Percentiles rank a stretch among this genome's conserved stretches.
These are phyloP conservation scores for Crax fasciolata DNA, from an alignment of 2,797 vertebrate genomes.

Conservation along the genomic window DNA sequence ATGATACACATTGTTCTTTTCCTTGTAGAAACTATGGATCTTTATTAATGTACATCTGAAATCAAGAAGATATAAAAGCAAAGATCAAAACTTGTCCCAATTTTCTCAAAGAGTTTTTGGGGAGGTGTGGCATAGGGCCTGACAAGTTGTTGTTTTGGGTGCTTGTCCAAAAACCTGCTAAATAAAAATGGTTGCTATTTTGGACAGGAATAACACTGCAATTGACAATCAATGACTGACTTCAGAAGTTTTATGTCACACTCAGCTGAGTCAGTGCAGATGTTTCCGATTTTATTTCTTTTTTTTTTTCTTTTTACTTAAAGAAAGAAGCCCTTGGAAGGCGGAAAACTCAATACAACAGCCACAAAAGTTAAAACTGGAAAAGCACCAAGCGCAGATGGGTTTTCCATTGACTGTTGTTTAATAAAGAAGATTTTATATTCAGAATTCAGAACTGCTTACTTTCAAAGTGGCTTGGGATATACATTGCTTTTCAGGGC, in stretches of 20 bases:
- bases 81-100: neutral
- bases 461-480: neutral
- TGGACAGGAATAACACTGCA: neutral
- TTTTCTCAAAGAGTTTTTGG: neutral
- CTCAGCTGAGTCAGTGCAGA: neutral
- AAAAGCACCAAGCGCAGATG: neutral
- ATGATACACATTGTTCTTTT: neutral
- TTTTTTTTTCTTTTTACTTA: neutral
- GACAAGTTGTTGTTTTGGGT: neutral
- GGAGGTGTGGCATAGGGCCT: neutral
- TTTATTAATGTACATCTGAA: neutral
- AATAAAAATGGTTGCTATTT: neutral
- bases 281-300: neutral
- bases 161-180: neutral
- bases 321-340: neutral
- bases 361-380: neutral
- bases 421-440: conserved; percentile 1
- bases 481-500: neutral
- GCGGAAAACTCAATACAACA: neutral
- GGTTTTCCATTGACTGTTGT: neutral
- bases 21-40: neutral
- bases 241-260: neutral
- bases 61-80: neutral
- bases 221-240: neutral
- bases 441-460: neutral